Evolutionary conservation across 1,140 invertebrate genomes (phyloP), one percentile per base, ranked within the genome.

Genomic region (Dinothrombium tinctorium): DNA sequence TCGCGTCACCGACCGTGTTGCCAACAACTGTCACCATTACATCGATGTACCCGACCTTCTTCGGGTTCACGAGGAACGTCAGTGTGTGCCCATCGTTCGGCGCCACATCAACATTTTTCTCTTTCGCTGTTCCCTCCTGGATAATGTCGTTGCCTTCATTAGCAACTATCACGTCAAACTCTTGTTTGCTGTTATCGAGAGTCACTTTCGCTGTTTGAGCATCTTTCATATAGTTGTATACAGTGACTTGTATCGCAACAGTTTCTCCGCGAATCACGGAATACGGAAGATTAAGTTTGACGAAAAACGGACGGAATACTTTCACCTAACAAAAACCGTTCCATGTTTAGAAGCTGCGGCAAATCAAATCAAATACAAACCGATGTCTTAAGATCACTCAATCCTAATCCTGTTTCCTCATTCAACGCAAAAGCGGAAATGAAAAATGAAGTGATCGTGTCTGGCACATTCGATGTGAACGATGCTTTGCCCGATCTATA

Each of bases 221-320:
- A 32, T 71, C 71, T 9, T 72, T 68, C 53, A 82, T 62, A 51
- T 92, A 86, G 59, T 94, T 98, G 58, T 83, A 84, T 4, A 98
- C 72, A 19, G 89, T 73, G 15, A 84, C 76, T 40, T 92, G 76
- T 41, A 94, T 66, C 0, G 78, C 75, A 31, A 96, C 65, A 19
- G 79, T 73, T 63, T 98, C 92, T 42, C 84, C 87, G 38, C 74
- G 67, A 44, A 83, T 76, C 2, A 98, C 71, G 0, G 76, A 74
- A 51, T 86, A 83, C 0, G 92, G 92, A 7, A 96, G 60, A 52
- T 82, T 74, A 12, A 86, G 55, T 2, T 71, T 72, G 21, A 89
- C 65, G 52, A 86, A 86, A 59, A 92, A 90, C 5, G 77, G 74
- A 50, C 81, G 73, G 53, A 83, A 82, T 0, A 87, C 78, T 53